A percentile compares a stretch with the other conserved stretches of the same genome.
These are phyloP conservation scores for Lampris megalopsis DNA, from an alignment of 2,113 vertebrate genomes.

Conservation along the genomic window DNA sequence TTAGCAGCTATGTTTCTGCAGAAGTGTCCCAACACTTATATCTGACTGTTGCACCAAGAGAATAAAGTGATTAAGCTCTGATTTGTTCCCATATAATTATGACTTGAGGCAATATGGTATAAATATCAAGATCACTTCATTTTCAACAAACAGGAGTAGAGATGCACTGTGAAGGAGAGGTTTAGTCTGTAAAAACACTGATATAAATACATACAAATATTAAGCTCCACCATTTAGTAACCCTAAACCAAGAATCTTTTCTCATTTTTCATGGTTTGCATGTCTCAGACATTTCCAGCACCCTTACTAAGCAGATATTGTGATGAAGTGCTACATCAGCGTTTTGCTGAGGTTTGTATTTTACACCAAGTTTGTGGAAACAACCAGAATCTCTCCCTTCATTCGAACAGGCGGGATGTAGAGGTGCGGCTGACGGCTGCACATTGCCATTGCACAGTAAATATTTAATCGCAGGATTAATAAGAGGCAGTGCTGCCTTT, in stretches of 20 bases:
- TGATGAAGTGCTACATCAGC: conserved; percentile 56
- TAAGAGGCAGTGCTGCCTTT: conserved; percentile 41
- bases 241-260: conserved; percentile 23
- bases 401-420: conserved; percentile 6
- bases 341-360: conserved; percentile 66
- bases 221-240: conserved; percentile 7
- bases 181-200: background rate
- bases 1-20: no score
- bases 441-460: conserved; percentile 39
- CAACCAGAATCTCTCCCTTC: conserved; percentile 28
- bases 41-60: no score
- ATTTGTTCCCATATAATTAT: no score
- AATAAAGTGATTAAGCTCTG: no score
- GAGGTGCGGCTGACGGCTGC: conserved; percentile 28
- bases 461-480: conserved; percentile 67
- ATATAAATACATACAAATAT: background rate
- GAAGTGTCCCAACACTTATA: no score
- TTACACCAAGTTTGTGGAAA: conserved; percentile 55
- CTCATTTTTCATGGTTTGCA: conserved; percentile 60
- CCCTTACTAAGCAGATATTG: conserved; percentile 66
- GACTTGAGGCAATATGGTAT: no score
- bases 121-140: no score
- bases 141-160: background rate
- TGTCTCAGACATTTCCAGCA: conserved; percentile 35
- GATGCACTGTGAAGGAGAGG: background rate